These are phyloP conservation scores for Pygoscelis adeliae DNA, from an alignment of 2,113 vertebrate genomes.

Conservation along the genomic window DNA sequence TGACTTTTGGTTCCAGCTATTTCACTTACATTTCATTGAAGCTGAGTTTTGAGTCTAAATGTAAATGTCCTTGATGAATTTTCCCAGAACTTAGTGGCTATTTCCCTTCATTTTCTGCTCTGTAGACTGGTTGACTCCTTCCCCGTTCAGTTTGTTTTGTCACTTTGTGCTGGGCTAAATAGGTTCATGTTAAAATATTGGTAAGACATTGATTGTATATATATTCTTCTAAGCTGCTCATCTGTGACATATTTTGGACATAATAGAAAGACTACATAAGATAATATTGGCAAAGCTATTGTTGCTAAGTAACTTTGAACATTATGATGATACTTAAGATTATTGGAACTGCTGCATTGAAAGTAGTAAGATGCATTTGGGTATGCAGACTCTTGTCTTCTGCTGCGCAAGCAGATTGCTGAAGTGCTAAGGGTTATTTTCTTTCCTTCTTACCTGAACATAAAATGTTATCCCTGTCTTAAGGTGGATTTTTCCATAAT, in stretches of 20 bases:
- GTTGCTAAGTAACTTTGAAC: not conserved
- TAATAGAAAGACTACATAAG: not conserved
- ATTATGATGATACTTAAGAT: not conserved
- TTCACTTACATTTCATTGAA: not conserved
- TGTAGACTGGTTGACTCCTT: not conserved
- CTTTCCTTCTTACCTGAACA: not conserved
- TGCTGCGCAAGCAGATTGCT: not conserved
- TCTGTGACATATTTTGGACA: not conserved
- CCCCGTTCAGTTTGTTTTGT: not conserved
- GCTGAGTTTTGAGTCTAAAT: not conserved
- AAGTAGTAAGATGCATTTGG: not conserved
- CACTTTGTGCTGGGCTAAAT: not conserved
- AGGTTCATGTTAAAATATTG: not conserved
- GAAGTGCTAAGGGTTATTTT: not conserved
- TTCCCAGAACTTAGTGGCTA: not conserved
- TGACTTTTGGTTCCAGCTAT: not conserved
- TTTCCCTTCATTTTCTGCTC: not conserved
- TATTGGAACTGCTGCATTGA: rapidly evolving
- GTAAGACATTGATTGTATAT: not conserved
- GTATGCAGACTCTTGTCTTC: not conserved
- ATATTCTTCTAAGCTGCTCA: not conserved
- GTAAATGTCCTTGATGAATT: not conserved
- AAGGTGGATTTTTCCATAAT: not conserved
- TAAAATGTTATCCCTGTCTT: not conserved
- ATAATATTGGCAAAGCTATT: not conserved